Conservation (phyloP, 2,113 vertebrate species). For the Columbina picui region DNA sequence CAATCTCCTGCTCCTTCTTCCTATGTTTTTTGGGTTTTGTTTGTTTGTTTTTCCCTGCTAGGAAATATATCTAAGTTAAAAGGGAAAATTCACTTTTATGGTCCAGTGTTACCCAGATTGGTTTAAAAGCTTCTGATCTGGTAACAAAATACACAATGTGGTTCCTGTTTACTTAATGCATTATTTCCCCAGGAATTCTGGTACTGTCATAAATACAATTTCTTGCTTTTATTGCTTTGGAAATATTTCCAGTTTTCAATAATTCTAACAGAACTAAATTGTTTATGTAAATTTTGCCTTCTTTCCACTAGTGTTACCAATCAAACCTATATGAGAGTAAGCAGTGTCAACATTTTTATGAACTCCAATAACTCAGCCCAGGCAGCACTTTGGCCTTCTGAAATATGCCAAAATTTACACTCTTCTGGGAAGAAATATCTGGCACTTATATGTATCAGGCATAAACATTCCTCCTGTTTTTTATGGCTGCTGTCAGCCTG, state of each 20-base stretch:
- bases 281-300: slow-evolving; percentile 24
- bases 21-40: too few species aligned
- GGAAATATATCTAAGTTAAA: not conserved
- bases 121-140: not conserved
- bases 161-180: slow-evolving; percentile 6
- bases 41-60: not conserved
- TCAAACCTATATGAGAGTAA: not conserved
- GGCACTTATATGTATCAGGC: not conserved
- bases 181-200: not conserved
- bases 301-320: not conserved
- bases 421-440: not conserved
- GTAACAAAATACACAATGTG: slow-evolving; percentile 1
- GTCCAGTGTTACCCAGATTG: not conserved
- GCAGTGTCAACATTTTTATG: not conserved
- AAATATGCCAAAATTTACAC: not conserved
- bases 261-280: slow-evolving; percentile 20
- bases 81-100: not conserved
- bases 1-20: not conserved
- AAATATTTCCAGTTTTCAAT: not conserved
- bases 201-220: not conserved
- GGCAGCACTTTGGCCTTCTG: not conserved
- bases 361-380: not conserved
- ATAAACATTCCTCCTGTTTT: not conserved
- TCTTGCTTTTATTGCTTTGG: slow-evolving; percentile 12
- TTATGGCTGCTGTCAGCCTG: not conserved